phyloP scores from a whole-genome alignment of 2,113 vertebrate species.

The Perognathus longimembris region DNA sequence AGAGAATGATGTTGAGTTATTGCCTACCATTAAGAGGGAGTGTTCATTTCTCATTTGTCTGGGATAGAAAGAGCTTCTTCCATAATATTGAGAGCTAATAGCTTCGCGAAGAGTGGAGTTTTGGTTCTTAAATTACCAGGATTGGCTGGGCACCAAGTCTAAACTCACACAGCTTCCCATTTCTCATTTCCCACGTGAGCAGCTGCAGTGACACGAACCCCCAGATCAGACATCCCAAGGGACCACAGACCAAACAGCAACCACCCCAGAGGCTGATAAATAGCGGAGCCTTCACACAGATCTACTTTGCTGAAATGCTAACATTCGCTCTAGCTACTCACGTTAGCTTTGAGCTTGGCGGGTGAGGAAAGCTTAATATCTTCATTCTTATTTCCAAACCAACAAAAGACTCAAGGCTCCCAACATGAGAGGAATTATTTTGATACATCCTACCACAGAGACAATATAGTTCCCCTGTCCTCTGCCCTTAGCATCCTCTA shows the following conservation, averaged over 20 bases:
- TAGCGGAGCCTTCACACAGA: not conserved
- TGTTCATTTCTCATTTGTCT: constrained; percentile 73
- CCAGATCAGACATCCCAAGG: not conserved
- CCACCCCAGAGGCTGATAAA: not conserved
- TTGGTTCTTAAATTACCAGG: constrained; percentile 74
- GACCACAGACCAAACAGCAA: not conserved
- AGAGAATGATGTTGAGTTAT: constrained; percentile 70
- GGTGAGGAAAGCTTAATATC: not conserved
- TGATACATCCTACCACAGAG: not conserved
- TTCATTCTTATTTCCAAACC: not conserved
- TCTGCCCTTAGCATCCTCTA: no score
- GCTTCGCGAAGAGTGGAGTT: constrained; percentile 64
- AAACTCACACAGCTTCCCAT: not conserved
- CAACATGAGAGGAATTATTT: not conserved
- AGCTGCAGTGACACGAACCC: not conserved
- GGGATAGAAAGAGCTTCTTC: constrained; percentile 71
- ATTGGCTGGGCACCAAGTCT: constrained; percentile 65
- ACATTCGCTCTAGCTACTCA: no score
- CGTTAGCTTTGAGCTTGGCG: no score
- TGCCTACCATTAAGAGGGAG: constrained; percentile 67
- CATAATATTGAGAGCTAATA: constrained; percentile 66
- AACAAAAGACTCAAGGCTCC: not conserved
- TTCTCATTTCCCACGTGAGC: not conserved
- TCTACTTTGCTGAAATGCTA: not conserved
- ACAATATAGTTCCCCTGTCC: no score